Base-by-base conservation (phyloP, 2,113 vertebrate species). In the Chinchilla lanigera region DNA sequence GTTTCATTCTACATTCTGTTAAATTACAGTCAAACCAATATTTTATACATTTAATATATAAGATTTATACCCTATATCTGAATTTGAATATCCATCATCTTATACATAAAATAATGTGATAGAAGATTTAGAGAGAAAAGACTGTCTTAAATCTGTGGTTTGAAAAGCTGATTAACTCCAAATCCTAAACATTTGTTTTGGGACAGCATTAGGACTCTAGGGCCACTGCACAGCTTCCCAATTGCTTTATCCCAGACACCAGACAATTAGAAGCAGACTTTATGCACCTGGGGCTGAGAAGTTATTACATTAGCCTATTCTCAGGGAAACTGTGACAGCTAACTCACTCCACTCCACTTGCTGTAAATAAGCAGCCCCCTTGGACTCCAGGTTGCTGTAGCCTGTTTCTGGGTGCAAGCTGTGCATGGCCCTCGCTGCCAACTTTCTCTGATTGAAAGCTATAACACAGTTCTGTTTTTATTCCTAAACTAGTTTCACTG, bases 401-500 rank as follows among this genome's bases (percentile, higher is more conserved):
- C 0, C 22, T 50, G 33, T 63, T 63, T 61, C 7, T 2, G 10
- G 30, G 1, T 75, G 0, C 22, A 13, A 47, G 0, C 3, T 17
- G 4, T 4, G 0, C 11, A 28, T n/a, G 56, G 33, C 5, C n/a
- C 33, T 50, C 0, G 16, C 0, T 38, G 75, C 41, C 28, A 73
- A 16, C 5, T 44, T 85, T 85, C 33, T 77, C 38, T 28, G 38
- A 24, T 65, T 67, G 41, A 10, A 56, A 44, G 0, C 35, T 24
- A 16, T 26, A 69, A 35, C 7, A 61, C n/a, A 65, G 12, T 44
- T 77, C 6, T 10, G 2, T 30, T 81, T 61, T 61, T 77, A 16
- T 38, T 38, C 86, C 28, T 33, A 44, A 7, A 26, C 9, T 58
- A n/a, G 7, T 69, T 30, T 8, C 61, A 54, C 7, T 96, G 71